phyloP scores from a whole-genome alignment of 2,888 invertebrate species.

The Bombylius major region DNA sequence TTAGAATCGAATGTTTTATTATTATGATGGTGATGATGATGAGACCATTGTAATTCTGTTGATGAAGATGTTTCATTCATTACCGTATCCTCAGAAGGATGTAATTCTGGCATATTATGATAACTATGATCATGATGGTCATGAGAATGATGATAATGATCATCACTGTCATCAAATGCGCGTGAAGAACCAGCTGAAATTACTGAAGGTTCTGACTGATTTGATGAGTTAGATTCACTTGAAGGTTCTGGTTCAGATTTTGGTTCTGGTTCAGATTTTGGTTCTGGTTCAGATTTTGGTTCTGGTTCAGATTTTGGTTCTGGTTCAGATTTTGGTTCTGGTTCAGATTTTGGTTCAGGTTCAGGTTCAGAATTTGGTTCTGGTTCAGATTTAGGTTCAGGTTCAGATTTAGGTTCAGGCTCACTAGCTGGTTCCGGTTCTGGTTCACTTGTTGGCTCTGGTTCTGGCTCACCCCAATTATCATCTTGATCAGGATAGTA shows the following conservation, averaged over 20 bases:
- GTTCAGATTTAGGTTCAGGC: constrained; percentile 26
- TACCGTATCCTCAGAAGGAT: not conserved
- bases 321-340: constrained; percentile 24
- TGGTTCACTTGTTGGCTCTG: constrained; percentile 13
- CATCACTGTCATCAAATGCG: not conserved
- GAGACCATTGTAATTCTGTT: not conserved
- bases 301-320: constrained; percentile 17
- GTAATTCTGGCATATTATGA: not conserved
- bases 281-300: constrained; percentile 15
- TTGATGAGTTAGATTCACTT: not conserved
- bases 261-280: constrained; percentile 25
- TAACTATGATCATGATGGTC: not conserved
- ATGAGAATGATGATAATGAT: not conserved
- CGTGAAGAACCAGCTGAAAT: not conserved
- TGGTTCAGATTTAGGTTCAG: constrained; percentile 19
- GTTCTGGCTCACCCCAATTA: constrained; percentile 1
- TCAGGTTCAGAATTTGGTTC: not conserved
- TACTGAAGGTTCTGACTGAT: constrained; percentile 6
- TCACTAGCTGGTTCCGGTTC: constrained; percentile 14
- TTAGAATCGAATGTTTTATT: constrained; percentile 17
- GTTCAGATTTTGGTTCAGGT: constrained; percentile 18
- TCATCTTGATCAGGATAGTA: not conserved
- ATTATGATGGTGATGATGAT: not conserved
- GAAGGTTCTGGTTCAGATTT: not conserved
- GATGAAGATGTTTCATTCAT: constrained; percentile 23